Conservation (phyloP, 1,140 invertebrate genomes). For the Aphelinus certus region DNA sequence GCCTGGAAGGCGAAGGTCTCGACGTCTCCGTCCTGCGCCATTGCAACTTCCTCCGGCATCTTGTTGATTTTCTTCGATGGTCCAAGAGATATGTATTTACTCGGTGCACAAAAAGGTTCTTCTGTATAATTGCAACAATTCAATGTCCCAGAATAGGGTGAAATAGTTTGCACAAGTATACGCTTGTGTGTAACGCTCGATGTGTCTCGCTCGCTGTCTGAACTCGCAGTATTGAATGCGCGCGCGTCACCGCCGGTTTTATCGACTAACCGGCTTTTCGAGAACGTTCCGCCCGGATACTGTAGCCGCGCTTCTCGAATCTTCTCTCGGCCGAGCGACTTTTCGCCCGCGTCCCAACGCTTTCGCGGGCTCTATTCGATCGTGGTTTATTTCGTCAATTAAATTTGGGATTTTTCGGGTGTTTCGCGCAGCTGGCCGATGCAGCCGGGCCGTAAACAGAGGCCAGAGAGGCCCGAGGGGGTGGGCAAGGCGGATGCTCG, state of each 20-base stretch:
- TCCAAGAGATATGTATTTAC: no score
- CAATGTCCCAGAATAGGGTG: no score
- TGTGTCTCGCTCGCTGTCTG: constrained; percentile 23
- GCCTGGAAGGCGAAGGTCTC: constrained; percentile 82
- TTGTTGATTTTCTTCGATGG: constrained; percentile 35
- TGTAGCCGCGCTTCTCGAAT: constrained; percentile 45
- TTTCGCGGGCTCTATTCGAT: background rate
- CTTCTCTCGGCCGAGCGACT: constrained; percentile 43
- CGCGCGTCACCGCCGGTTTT: constrained; percentile 46
- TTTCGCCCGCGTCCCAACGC: background rate
- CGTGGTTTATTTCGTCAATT: background rate
- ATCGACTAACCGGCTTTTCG: constrained; percentile 42
- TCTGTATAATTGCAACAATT: no score
- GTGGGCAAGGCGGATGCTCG: background rate
- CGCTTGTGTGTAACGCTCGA: background rate
- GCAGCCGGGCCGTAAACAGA: no score
- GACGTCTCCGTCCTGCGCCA: constrained; percentile 61
- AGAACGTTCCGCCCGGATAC: constrained; percentile 48
- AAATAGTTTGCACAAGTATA: no score
- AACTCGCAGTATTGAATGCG: constrained; percentile 37
- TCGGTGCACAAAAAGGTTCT: no score
- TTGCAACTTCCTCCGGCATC: constrained; percentile 70
- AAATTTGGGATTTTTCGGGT: background rate
- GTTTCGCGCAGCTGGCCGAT: background rate
- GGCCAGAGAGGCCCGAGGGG: no score